phyloP scores from a whole-genome alignment of 2,113 vertebrate genomes.

The Poeciliopsis occidentalis region DNA sequence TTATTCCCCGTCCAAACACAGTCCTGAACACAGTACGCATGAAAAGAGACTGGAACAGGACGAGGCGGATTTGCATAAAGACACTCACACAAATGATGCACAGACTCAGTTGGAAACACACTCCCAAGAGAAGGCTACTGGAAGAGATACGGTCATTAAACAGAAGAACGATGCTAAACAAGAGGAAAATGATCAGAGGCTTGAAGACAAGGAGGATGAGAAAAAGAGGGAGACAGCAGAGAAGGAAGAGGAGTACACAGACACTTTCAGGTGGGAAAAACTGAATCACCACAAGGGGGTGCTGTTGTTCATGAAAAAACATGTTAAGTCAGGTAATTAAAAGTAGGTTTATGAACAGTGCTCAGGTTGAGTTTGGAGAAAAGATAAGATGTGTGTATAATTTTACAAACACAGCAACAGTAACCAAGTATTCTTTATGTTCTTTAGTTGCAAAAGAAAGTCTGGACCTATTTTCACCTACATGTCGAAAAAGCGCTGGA shows the following conservation, averaged over 20 bases:
- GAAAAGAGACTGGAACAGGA: conserved; percentile 2
- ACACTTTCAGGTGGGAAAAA: conserved; percentile 35
- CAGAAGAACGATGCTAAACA: not conserved
- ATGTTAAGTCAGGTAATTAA: too few species aligned
- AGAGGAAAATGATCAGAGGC: not conserved
- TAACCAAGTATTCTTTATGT: conserved; percentile 23
- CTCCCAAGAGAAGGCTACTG: not conserved
- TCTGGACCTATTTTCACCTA: conserved; percentile 10
- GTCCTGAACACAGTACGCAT: not conserved
- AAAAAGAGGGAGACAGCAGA: not conserved
- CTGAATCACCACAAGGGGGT: not conserved
- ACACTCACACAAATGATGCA: not conserved
- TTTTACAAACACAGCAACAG: not conserved
- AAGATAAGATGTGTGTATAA: not conserved
- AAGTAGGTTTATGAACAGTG: too few species aligned
- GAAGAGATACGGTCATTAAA: not conserved
- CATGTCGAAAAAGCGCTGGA: conserved; percentile 44
- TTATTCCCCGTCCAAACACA: not conserved
- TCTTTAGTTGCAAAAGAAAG: conserved; percentile 66
- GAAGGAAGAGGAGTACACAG: conserved; percentile 7
- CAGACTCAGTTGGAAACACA: not conserved
- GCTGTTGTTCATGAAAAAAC: not conserved
- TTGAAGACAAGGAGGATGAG: not conserved
- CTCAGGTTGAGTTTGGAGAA: not conserved
- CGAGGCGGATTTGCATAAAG: not conserved